Evolutionary conservation across 2,113 vertebrate genomes (phyloP).

Genomic region (Hylia prasina): DNA sequence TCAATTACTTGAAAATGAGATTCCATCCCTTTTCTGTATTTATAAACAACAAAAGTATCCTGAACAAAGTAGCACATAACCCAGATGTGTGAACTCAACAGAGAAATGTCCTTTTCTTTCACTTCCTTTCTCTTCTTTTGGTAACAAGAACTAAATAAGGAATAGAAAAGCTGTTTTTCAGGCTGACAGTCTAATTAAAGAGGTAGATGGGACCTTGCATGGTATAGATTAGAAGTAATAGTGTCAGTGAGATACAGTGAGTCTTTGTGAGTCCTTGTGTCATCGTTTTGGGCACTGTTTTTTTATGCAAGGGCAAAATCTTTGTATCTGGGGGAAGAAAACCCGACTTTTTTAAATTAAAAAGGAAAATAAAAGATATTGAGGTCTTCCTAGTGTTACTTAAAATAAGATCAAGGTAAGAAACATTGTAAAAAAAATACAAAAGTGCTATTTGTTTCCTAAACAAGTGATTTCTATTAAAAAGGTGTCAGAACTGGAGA

Average conservation of each 20-base stretch:
- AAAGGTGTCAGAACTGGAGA: constrained; percentile 92
- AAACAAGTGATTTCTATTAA: constrained; percentile 90
- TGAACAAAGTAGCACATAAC: constrained; percentile 72
- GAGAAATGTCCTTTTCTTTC: constrained; percentile 73
- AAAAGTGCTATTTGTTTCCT: constrained; percentile 91
- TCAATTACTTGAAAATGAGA: constrained; percentile 76
- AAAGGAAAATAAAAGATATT: constrained; percentile 82
- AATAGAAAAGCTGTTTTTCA: constrained; percentile 79
- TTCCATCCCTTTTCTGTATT: constrained; percentile 76
- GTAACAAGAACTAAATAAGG: constrained; percentile 81
- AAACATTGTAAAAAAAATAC: constrained; percentile 84
- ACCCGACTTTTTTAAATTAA: constrained; percentile 78
- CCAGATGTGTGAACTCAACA: constrained; percentile 75
- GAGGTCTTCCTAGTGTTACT: constrained; percentile 87
- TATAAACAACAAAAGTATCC: constrained; percentile 73
- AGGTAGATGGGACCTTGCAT: constrained; percentile 81
- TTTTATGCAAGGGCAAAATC: constrained; percentile 84
- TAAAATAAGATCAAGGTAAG: constrained; percentile 86
- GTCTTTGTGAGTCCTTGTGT: constrained; percentile 89
- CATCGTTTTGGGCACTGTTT: constrained; percentile 88
- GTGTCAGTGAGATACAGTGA: constrained; percentile 92
- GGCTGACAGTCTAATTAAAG: constrained; percentile 77
- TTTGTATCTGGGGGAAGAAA: constrained; percentile 80
- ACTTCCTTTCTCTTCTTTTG: constrained; percentile 75
- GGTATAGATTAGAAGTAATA: constrained; percentile 82